Evolutionary conservation across 2,888 invertebrate genomes (phyloP).

Genomic region (Alentia gelatinosa): DNA sequence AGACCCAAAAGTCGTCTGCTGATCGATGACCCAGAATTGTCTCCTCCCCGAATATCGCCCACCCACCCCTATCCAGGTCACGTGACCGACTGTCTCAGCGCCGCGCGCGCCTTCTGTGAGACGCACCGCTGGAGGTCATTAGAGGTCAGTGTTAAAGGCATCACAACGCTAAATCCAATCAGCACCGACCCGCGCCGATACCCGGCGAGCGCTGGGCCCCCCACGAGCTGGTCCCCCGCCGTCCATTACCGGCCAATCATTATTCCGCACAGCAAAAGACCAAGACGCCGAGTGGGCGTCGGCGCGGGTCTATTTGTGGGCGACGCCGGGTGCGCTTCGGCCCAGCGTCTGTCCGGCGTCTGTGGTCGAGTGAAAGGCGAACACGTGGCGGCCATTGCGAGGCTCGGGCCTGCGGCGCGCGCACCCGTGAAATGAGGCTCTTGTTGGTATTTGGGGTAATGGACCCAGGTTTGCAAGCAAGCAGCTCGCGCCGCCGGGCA

Average conservation of each 20-base stretch:
- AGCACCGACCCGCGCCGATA: not conserved
- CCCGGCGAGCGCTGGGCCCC: not conserved
- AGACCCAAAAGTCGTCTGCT: not conserved
- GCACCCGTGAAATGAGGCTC: not conserved
- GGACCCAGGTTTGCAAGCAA: not conserved
- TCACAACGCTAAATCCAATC: slow-evolving; percentile 17
- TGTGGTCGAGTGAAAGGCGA: too few relatives aligned
- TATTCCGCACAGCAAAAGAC: not conserved
- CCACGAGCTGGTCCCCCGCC: not conserved
- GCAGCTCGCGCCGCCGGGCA: not conserved
- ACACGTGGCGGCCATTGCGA: too few relatives aligned
- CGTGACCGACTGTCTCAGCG: not conserved
- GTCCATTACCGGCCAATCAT: not conserved
- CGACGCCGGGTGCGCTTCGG: not conserved
- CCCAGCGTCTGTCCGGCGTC: too few relatives aligned
- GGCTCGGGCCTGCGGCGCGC: not conserved
- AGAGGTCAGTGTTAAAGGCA: slow-evolving; percentile 10
- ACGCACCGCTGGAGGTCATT: not conserved
- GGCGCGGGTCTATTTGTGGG: not conserved
- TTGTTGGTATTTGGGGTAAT: slow-evolving; percentile 1
- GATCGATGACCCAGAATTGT: not conserved
- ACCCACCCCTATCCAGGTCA: not conserved
- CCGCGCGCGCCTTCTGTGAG: not conserved
- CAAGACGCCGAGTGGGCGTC: not conserved
- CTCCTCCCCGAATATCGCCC: not conserved